Conservation (phyloP, 2,797 vertebrate species). For the Podarcis lilfordi region DNA sequence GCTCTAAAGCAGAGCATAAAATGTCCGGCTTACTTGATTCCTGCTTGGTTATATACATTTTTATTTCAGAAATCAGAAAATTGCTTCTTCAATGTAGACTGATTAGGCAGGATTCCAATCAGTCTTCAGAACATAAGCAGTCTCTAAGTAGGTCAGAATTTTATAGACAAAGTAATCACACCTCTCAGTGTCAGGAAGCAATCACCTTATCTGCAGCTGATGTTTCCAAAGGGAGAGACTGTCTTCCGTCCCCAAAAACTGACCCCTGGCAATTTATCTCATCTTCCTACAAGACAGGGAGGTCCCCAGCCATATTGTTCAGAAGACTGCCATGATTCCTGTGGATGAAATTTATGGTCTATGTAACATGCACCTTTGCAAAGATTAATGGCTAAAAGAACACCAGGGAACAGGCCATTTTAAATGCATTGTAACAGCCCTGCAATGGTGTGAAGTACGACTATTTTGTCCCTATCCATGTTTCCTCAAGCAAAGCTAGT, state of each 20-base stretch:
- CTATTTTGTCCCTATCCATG: conserved; percentile 43
- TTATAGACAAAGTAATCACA: conserved; percentile 62
- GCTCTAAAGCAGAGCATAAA: not conserved
- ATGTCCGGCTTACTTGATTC: conserved; percentile 36
- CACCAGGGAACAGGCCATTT: conserved; percentile 72
- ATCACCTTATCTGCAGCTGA: conserved; percentile 45
- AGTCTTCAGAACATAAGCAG: conserved; percentile 49
- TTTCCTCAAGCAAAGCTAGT: conserved; percentile 54
- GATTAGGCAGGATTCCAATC: conserved; percentile 9
- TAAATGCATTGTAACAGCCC: conserved; percentile 60
- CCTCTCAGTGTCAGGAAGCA: conserved; percentile 46
- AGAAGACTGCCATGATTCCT: conserved; percentile 69
- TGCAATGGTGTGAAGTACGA: conserved; percentile 61
- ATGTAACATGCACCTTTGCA: conserved; percentile 71
- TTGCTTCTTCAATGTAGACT: conserved; percentile 43
- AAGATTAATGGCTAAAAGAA: conserved; percentile 79
- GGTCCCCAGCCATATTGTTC: conserved; percentile 58
- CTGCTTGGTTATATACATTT: not conserved
- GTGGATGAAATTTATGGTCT: conserved; percentile 74
- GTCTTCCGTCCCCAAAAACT: conserved; percentile 44
- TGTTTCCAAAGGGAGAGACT: conserved; percentile 48
- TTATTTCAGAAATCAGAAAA: conserved; percentile 30
- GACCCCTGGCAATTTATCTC: conserved; percentile 62
- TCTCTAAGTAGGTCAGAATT: conserved; percentile 54
- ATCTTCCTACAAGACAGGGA: conserved; percentile 34